Conservation (phyloP, 2,797 vertebrate species). For the Sebastiscus albofasciatus region DNA sequence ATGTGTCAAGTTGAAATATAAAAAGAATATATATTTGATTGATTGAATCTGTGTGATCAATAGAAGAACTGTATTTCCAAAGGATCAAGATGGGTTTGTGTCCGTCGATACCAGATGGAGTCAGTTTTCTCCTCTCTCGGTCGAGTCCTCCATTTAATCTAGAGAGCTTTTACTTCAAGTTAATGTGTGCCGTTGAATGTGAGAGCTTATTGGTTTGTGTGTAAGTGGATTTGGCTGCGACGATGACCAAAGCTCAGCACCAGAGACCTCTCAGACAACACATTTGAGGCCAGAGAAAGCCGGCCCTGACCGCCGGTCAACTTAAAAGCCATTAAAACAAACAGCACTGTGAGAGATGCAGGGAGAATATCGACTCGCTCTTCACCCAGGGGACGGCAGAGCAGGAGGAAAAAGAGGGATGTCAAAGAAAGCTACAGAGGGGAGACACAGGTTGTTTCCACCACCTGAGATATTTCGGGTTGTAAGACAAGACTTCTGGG, state of each 20-base stretch:
- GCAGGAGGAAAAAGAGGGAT: slow-evolving; percentile 30
- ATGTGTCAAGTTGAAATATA: not conserved
- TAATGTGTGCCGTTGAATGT: slow-evolving; percentile 54
- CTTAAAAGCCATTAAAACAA: slow-evolving; percentile 77
- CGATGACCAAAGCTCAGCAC: slow-evolving; percentile 44
- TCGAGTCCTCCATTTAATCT: slow-evolving; percentile 53
- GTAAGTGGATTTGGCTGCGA: slow-evolving; percentile 58
- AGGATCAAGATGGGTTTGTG: slow-evolving; percentile 23
- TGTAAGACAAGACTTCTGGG: slow-evolving; percentile 22
- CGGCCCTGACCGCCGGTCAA: slow-evolving; percentile 67
- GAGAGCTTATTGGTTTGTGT: slow-evolving; percentile 46
- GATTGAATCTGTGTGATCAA: not conserved
- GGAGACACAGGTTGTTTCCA: slow-evolving; percentile 41
- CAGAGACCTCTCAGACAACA: slow-evolving; percentile 53
- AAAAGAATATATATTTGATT: not conserved
- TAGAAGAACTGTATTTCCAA: slow-evolving; percentile 2
- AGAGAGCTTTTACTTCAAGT: slow-evolving; percentile 50
- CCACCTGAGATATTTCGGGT: slow-evolving; percentile 32
- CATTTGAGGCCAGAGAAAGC: slow-evolving; percentile 53
- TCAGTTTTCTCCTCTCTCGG: slow-evolving; percentile 6
- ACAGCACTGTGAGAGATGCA: slow-evolving; percentile 55
- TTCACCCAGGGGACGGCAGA: slow-evolving; percentile 43
- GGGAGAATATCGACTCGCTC: slow-evolving; percentile 71
- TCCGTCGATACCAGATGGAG: slow-evolving; percentile 16
- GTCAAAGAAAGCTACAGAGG: slow-evolving; percentile 39